Conservation (phyloP, 2,888 invertebrate genomes). For the Cryptosula pallasiana region DNA sequence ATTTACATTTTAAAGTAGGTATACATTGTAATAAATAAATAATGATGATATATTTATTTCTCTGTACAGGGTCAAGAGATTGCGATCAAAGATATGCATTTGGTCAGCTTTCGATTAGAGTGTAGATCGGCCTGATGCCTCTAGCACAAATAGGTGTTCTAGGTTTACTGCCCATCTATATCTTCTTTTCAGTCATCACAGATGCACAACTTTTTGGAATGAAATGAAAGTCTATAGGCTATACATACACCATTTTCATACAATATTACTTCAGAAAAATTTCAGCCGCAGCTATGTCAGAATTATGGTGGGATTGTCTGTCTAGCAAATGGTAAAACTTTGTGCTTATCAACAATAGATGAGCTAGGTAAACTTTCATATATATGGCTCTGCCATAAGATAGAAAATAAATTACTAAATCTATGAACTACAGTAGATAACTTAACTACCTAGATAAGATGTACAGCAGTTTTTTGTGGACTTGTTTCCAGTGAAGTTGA, state of each 20-base stretch:
- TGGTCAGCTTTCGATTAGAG: background rate
- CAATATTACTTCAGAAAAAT: no score
- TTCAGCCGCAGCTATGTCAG: no score
- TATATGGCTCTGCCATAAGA: background rate
- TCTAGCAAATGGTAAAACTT: no score
- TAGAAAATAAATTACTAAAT: background rate
- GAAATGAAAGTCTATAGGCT: slow-evolving; percentile 11
- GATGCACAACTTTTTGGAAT: slow-evolving; percentile 22
- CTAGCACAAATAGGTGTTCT: no score
- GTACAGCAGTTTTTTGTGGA: background rate
- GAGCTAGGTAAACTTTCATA: background rate
- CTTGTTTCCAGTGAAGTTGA: background rate
- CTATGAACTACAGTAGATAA: background rate
- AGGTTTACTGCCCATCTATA: no score
- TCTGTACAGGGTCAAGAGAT: slow-evolving; percentile 14
- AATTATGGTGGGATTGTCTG: no score
- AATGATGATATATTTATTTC: background rate
- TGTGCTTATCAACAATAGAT: background rate
- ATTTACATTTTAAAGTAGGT: background rate
- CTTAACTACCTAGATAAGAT: background rate
- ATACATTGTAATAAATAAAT: slow-evolving; percentile 18
- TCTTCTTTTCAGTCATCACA: background rate
- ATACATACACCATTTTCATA: background rate
- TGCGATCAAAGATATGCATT: slow-evolving; percentile 20
- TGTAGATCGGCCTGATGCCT: background rate